These are phyloP conservation scores for Emys orbicularis DNA, from an alignment of 2,797 vertebrate species.

Conservation along the genomic window DNA sequence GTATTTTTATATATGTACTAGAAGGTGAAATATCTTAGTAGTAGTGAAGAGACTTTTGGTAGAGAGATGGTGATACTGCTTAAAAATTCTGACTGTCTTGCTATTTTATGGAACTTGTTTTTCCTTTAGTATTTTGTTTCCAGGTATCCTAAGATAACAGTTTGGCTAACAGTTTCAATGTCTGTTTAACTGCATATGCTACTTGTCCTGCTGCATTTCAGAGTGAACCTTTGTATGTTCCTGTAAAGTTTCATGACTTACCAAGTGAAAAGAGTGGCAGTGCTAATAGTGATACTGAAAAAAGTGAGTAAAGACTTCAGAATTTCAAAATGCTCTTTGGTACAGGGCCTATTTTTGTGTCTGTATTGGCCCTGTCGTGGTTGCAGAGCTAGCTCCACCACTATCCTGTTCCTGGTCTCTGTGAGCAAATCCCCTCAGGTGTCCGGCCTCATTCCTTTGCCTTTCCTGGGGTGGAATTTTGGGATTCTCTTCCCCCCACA, in stretches of 20 bases:
- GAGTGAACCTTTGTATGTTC: constrained; percentile 97
- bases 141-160: background rate
- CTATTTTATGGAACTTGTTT: background rate
- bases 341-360: constrained; percentile 1
- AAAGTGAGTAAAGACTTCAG: constrained; percentile 85
- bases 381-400: background rate
- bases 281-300: constrained; percentile 84
- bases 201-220: constrained; percentile 76
- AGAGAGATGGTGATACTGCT: background rate
- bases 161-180: constrained; percentile 33
- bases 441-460: background rate
- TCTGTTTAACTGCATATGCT: constrained; percentile 53
- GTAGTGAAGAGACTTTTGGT: background rate
- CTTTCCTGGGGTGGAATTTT: background rate
- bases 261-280: constrained; percentile 84
- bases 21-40: background rate
- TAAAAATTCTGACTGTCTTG: background rate
- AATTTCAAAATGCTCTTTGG: constrained; percentile 44
- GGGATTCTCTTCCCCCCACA: background rate
- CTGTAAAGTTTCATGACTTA: constrained; percentile 96
- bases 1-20: background rate
- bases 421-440: background rate
- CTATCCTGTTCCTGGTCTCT: rapidly evolving
- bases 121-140: constrained; percentile 2
- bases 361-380: background rate